phyloP scores from a whole-genome alignment of 2,888 invertebrate genomes.

The Suillia variegata region DNA sequence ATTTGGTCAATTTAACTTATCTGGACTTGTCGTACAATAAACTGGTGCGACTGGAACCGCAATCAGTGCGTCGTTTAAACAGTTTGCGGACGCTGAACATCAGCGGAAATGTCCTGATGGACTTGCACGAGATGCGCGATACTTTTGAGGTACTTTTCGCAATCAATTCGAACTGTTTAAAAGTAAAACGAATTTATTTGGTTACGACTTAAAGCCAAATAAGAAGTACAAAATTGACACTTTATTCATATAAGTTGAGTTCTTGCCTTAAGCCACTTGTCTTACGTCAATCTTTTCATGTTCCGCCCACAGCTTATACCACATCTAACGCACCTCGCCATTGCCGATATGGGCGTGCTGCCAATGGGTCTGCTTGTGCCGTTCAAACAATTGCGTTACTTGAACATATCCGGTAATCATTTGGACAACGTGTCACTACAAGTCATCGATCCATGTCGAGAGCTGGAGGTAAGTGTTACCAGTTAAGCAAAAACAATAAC shows the following conservation, averaged over 20 bases:
- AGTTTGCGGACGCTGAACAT: constrained; percentile 70
- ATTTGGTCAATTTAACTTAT: constrained; percentile 71
- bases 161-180: too few relatives aligned
- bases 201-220: too few relatives aligned
- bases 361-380: constrained; percentile 59
- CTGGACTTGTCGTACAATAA: constrained; percentile 80
- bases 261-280: too few relatives aligned
- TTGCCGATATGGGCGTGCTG: constrained; percentile 60
- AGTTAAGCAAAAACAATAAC: not conserved
- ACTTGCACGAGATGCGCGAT: constrained; percentile 57
- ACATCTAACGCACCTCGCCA: constrained; percentile 56
- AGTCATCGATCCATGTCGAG: constrained; percentile 59
- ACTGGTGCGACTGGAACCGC: constrained; percentile 71
- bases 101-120: constrained; percentile 68
- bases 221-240: not conserved
- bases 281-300: too few relatives aligned
- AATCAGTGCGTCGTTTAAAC: constrained; percentile 57
- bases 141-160: constrained; percentile 57
- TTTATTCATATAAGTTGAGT: not conserved
- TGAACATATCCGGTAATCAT: constrained; percentile 78
- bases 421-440: constrained; percentile 62
- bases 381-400: constrained; percentile 64
- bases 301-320: constrained; percentile 49
- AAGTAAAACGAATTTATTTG: too few relatives aligned
- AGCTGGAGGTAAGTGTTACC: constrained; percentile 55